These are phyloP conservation scores for Mormyrops attenuatus DNA, from an alignment of 2,797 vertebrate genomes.

Conservation along the genomic window DNA sequence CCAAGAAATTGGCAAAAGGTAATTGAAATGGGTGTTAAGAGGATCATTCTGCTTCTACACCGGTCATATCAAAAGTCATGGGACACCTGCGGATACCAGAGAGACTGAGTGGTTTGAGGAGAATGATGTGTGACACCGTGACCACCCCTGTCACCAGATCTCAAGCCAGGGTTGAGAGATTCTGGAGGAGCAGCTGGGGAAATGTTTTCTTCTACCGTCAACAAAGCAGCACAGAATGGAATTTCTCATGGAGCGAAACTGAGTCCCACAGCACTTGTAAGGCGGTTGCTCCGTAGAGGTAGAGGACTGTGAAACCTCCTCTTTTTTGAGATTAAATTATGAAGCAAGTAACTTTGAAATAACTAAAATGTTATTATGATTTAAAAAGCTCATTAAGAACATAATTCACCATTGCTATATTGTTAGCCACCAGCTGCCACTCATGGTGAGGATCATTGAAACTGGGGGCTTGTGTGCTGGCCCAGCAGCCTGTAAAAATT, in stretches of 20 bases:
- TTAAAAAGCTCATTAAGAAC: neutral
- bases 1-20: conserved; percentile 63
- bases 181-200: neutral
- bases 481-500: neutral
- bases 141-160: neutral
- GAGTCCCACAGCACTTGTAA: neutral
- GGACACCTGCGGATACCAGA: neutral
- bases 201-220: neutral
- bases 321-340: neutral
- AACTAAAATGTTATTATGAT: neutral
- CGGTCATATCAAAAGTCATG: neutral
- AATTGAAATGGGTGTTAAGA: conserved; percentile 32
- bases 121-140: neutral
- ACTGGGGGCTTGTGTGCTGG: neutral
- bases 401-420: neutral
- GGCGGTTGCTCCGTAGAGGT: neutral
- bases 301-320: neutral
- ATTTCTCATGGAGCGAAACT: neutral
- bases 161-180: neutral
- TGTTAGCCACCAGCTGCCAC: neutral
- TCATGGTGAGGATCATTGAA: neutral
- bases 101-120: neutral
- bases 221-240: neutral
- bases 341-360: neutral
- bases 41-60: neutral